These are phyloP conservation scores for Clepsis dumicolana DNA, from an alignment of 2,888 invertebrate genomes.

Conservation along the genomic window DNA sequence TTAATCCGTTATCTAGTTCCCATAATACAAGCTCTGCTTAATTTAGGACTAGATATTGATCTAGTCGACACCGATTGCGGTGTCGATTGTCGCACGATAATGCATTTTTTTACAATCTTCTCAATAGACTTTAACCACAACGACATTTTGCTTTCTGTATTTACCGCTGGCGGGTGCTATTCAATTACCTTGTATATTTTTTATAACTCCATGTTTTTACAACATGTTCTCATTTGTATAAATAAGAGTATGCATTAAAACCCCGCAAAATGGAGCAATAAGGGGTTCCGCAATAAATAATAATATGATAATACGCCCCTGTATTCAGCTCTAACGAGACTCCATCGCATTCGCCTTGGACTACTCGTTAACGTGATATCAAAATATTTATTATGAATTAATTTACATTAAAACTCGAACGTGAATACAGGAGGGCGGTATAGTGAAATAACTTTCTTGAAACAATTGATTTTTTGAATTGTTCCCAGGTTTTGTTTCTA, in stretches of 20 bases:
- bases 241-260: slow-evolving; percentile 26
- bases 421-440: slow-evolving; percentile 54
- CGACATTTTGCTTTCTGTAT: background rate
- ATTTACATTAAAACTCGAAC: slow-evolving; percentile 79
- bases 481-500: slow-evolving; percentile 44
- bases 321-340: slow-evolving; percentile 76
- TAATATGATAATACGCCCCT: slow-evolving; percentile 74
- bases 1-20: too few relatives aligned
- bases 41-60: too few relatives aligned
- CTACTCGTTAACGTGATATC: slow-evolving; percentile 80
- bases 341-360: slow-evolving; percentile 69
- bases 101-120: too few relatives aligned
- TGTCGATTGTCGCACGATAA: too few relatives aligned
- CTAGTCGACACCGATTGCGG: too few relatives aligned
- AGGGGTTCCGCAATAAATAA: slow-evolving; percentile 72
- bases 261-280: slow-evolving; percentile 54
- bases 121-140: too few relatives aligned
- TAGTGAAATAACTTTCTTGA: slow-evolving; percentile 54
- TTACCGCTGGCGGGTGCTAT: background rate
- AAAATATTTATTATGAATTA: slow-evolving; percentile 83
- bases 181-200: background rate
- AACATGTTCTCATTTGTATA: slow-evolving; percentile 26
- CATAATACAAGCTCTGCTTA: too few relatives aligned
- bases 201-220: background rate
- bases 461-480: slow-evolving; percentile 33